phyloP scores from a whole-genome alignment of 2,113 vertebrate species.

The Anser brachyrhynchus region DNA sequence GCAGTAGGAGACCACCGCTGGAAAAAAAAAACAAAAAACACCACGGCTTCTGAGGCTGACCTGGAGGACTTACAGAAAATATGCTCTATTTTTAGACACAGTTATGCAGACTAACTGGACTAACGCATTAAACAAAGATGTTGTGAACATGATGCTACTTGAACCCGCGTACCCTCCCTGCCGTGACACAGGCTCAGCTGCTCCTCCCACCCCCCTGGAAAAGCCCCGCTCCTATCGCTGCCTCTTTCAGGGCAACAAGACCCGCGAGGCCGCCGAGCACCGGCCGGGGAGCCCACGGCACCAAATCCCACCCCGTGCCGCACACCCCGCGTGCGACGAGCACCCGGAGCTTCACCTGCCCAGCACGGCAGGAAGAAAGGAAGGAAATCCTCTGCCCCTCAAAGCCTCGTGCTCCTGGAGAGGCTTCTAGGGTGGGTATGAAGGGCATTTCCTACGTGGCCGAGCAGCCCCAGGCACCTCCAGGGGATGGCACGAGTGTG shows the following conservation, averaged over 20 bases:
- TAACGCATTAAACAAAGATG: slow-evolving; percentile 58
- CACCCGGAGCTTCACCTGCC: neutral
- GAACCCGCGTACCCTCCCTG: slow-evolving; percentile 34
- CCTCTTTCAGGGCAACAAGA: neutral
- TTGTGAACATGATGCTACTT: slow-evolving; percentile 50
- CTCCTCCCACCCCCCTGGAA: neutral
- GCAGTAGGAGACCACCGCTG: neutral
- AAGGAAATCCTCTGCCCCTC: neutral
- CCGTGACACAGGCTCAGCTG: neutral
- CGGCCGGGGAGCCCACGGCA: rapidly evolving
- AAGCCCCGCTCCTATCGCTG: neutral
- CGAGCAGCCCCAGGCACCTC: neutral
- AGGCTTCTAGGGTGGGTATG: rapidly evolving
- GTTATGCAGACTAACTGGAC: slow-evolving; percentile 62
- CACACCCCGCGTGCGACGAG: neutral
- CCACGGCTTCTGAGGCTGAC: slow-evolving; percentile 2
- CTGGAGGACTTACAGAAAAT: slow-evolving; percentile 40
- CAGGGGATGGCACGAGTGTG: neutral
- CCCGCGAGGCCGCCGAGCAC: rapidly evolving
- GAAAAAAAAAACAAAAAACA: neutral
- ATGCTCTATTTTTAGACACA: slow-evolving; percentile 50
- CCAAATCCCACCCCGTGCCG: neutral
- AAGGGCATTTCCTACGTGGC: neutral
- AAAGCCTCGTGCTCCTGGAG: neutral
- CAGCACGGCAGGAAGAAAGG: neutral